Conservation (phyloP, 2,113 vertebrate species). For the Burhinus bistriatus region DNA sequence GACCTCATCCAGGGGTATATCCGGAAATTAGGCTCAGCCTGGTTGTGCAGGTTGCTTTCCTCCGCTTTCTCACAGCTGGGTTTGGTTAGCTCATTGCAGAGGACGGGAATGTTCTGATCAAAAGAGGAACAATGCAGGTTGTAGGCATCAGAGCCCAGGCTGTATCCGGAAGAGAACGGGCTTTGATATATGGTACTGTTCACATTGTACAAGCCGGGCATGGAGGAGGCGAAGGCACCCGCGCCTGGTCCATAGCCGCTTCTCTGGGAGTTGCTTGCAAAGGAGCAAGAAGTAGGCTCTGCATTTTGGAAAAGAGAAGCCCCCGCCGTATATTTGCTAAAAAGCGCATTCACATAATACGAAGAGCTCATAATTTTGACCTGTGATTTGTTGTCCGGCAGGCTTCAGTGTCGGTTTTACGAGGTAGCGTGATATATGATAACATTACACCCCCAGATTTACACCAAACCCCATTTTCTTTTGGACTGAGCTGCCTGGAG, state of each 20-base stretch:
- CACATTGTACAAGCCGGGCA: conserved; percentile 88
- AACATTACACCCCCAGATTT: conserved; percentile 97
- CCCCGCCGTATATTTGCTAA: conserved; percentile 90
- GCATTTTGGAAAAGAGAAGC: conserved; percentile 87
- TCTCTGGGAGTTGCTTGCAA: conserved; percentile 83
- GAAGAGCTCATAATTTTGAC: conserved; percentile 95
- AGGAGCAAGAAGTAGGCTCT: conserved; percentile 85
- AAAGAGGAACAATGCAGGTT: conserved; percentile 85
- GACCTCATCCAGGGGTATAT: conserved; percentile 92
- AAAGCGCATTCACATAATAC: conserved; percentile 95
- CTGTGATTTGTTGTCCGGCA: conserved; percentile 96
- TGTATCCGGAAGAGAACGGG: conserved; percentile 82
- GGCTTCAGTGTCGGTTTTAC: conserved; percentile 98
- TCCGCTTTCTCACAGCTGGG: conserved; percentile 85
- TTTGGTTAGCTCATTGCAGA: conserved; percentile 85
- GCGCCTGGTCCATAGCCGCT: conserved; percentile 81
- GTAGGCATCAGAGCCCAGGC: conserved; percentile 82
- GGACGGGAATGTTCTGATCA: conserved; percentile 86
- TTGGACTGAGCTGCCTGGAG: conserved; percentile 80
- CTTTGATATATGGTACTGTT: conserved; percentile 83
- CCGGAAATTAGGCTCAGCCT: conserved; percentile 85
- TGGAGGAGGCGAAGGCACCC: conserved; percentile 80
- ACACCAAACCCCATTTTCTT: conserved; percentile 96
- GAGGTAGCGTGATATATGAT: conserved; percentile 97
- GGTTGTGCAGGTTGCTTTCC: conserved; percentile 80